Evolutionary conservation across 2,797 vertebrate species (phyloP).

Genomic region (Taenioides sp.): DNA sequence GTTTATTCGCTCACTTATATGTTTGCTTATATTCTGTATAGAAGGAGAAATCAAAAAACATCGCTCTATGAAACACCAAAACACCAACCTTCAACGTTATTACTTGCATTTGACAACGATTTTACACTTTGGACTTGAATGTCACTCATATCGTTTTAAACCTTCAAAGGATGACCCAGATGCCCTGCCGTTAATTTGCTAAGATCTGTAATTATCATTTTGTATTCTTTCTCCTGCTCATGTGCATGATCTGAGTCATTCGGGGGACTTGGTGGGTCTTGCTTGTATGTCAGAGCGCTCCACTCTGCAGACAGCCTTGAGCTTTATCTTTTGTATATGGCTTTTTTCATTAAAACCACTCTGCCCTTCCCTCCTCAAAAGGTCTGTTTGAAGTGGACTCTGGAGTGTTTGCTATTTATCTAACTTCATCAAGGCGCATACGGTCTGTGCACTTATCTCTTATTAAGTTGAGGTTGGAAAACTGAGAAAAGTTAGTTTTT

Average conservation of each 20-base stretch:
- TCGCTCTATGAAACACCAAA: too few species aligned
- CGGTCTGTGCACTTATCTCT: neutral
- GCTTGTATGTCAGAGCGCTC: neutral
- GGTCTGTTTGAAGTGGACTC: neutral
- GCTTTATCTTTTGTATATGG: neutral
- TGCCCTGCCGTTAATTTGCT: neutral
- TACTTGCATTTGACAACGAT: neutral
- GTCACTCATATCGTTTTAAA: neutral
- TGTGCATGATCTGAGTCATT: neutral
- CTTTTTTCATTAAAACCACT: neutral
- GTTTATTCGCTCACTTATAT: neutral
- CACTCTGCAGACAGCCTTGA: neutral
- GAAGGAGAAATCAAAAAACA: too few species aligned
- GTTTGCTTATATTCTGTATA: too few species aligned
- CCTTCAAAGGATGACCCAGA: neutral
- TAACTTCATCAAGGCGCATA: neutral
- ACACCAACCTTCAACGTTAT: neutral
- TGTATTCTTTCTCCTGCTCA: neutral
- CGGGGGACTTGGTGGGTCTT: neutral
- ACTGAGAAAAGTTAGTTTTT: neutral
- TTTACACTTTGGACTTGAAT: neutral
- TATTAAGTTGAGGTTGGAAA: neutral
- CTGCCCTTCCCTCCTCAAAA: neutral
- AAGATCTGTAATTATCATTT: neutral
- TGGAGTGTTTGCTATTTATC: slow-evolving; percentile 10